These are phyloP conservation scores for Bibio marci DNA, from an alignment of 2,888 invertebrate genomes.

Conservation along the genomic window DNA sequence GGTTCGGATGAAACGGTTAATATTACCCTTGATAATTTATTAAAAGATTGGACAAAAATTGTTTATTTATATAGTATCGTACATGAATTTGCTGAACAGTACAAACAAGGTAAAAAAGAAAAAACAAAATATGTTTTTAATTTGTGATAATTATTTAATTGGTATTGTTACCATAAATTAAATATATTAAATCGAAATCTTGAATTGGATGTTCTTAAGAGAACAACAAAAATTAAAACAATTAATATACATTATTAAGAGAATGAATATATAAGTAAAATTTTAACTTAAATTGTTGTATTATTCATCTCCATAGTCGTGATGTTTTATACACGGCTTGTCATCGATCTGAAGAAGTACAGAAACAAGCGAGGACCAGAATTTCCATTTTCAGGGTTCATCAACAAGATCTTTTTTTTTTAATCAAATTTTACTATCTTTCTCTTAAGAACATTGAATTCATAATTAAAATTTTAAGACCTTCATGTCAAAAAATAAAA, in stretches of 20 bases:
- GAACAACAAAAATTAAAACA: too few species aligned
- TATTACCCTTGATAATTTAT: conserved; percentile 68
- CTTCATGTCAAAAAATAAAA: too few species aligned
- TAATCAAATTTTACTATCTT: not conserved
- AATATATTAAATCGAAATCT: conserved; percentile 3
- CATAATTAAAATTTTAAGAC: too few species aligned
- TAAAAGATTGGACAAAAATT: conserved; percentile 87
- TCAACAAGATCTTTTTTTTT: not conserved
- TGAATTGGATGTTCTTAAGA: conserved; percentile 6
- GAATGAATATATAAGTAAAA: not conserved
- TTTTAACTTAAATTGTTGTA: not conserved
- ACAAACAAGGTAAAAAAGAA: conserved; percentile 56
- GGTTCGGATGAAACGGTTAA: conserved; percentile 59
- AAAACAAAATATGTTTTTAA: not conserved
- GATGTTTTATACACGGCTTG: not conserved
- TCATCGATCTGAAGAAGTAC: not conserved
- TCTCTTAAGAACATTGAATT: too few species aligned
- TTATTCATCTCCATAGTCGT: not conserved
- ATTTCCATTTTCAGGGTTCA: not conserved
- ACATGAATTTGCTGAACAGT: conserved; percentile 64
- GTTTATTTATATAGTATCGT: conserved; percentile 77
- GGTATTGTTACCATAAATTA: not conserved
- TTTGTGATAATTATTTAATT: not conserved
- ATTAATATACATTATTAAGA: too few species aligned
- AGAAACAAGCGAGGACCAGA: too few species aligned